Evolutionary conservation across 2,888 invertebrate species (phyloP).

Genomic region (Oscheius sp.): DNA sequence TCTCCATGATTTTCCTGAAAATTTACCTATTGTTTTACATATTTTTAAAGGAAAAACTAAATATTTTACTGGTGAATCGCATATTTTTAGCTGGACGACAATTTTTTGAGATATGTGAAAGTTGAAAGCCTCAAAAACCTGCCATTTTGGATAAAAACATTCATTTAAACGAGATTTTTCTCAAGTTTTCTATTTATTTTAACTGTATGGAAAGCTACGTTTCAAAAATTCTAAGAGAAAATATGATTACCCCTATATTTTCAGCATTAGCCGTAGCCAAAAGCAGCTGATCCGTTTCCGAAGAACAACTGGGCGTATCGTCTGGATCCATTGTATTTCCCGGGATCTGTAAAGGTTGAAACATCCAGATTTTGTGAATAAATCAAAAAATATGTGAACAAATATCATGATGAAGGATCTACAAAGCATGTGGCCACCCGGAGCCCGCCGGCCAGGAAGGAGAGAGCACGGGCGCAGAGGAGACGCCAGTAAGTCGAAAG

Average conservation of each 20-base stretch:
- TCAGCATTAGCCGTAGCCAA: neutral
- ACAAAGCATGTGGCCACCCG: slow-evolving; percentile 14
- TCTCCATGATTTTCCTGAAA: slow-evolving; percentile 23
- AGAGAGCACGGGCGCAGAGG: neutral
- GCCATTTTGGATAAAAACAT: too few species aligned
- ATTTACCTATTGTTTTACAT: neutral
- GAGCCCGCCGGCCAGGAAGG: neutral
- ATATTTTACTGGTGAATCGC: too few species aligned
- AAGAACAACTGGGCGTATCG: slow-evolving; percentile 23
- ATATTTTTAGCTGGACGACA: too few species aligned
- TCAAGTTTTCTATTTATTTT: too few species aligned
- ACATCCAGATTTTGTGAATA: neutral
- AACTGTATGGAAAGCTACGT: too few species aligned
- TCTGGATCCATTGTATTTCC: slow-evolving; percentile 15
- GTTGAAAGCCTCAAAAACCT: too few species aligned
- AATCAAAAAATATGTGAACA: neutral
- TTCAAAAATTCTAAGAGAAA: too few species aligned
- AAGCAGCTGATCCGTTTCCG: slow-evolving; percentile 28
- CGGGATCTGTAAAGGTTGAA: slow-evolving; percentile 1
- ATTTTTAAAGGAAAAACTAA: neutral
- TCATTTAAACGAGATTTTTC: too few species aligned
- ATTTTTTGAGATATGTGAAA: too few species aligned
- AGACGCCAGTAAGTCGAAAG: neutral
- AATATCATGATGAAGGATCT: too few species aligned
- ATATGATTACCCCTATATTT: neutral